Evolutionary conservation across 37 sponge, comb jelly and placozoan genomes (phyloP).

Genomic region (Aphrocallistes beatrix): DNA sequence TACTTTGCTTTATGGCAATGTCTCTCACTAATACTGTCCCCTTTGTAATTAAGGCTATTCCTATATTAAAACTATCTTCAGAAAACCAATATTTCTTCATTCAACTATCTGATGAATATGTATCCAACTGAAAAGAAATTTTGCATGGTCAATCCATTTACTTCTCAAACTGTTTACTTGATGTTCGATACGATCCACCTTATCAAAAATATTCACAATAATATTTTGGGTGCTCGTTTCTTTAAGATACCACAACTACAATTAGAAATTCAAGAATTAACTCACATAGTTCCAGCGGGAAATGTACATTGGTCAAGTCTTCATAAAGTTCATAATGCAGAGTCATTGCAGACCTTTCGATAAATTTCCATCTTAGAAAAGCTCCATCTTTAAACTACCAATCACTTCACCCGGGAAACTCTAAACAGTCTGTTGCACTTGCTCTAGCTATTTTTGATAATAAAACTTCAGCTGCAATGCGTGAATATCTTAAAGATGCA

Average conservation of each 20-base stretch:
- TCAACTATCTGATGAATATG: not conserved
- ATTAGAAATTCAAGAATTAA: not conserved
- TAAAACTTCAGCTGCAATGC: not conserved
- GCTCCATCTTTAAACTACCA: conserved; percentile 12
- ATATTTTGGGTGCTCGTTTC: not conserved
- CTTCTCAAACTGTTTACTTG: not conserved
- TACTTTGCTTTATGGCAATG: not conserved
- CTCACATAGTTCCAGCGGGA: not conserved
- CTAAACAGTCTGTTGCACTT: not conserved
- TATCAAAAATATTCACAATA: not conserved
- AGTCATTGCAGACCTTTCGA: not conserved
- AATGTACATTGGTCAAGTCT: not conserved
- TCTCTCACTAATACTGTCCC: conserved; percentile 9
- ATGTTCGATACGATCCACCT: conserved; percentile 7
- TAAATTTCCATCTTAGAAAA: conserved; percentile 15
- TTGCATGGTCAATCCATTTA: not conserved
- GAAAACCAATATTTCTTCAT: not conserved
- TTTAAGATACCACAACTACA: conserved; percentile 1
- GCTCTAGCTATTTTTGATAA: conserved; percentile 15
- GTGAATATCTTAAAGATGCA: not conserved
- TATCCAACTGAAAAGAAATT: conserved; percentile 9
- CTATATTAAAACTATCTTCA: not conserved
- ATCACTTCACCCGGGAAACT: conserved; percentile 13
- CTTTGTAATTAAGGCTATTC: not conserved
- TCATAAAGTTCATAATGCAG: conserved; percentile 6